Evolutionary conservation across 2,113 vertebrate genomes (phyloP), one percentile per base, ranked within the genome.

Genomic region (Mungos mungo): DNA sequence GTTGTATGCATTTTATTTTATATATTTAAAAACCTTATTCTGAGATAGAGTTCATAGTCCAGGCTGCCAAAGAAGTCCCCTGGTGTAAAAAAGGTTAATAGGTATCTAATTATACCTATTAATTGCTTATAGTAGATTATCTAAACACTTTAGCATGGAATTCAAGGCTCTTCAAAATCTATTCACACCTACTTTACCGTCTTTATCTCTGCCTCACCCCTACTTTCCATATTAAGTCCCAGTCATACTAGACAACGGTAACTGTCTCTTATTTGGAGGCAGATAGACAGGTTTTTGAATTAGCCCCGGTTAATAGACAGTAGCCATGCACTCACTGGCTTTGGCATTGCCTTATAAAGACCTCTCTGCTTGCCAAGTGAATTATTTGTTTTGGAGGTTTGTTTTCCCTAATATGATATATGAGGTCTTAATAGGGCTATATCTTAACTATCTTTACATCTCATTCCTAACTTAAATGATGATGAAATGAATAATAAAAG

Each of bases 231-330:
- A 74, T 33, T 74, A 54, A 54, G 54, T 47, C 72, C 19, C 41
- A 86, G 47, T 25, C 25, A 77, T n/a, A 72, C 23, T 45, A 95
- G 38, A 97, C 52, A 96, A 91, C 74, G 77, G 54, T 57, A 90
- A 90, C 31, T 72, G 31, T n/a, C n/a, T 88, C 33, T 97, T 86
- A 95, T 89, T 92, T 93, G 45, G 35, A 93, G 66, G 95, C 79
- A 91, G 95, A 89, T 2, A 87, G 84, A 83, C 85, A 95, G 82
- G 97, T 95, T 97, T 97, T 91, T n/a, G 21, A 27, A 92, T 89
- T 96, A 95, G 86, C 72, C 23, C 60, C 89, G 71, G 66, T 95
- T 97, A 90, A 93, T 10, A 86, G 80, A 80, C 15, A 96, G 60
- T 88, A 90, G 57, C 27, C 23, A 71, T n/a, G 38, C 25, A 60